Evolutionary conservation across 2,113 vertebrate genomes (phyloP).

Genomic region (Crotophaga sulcirostris): DNA sequence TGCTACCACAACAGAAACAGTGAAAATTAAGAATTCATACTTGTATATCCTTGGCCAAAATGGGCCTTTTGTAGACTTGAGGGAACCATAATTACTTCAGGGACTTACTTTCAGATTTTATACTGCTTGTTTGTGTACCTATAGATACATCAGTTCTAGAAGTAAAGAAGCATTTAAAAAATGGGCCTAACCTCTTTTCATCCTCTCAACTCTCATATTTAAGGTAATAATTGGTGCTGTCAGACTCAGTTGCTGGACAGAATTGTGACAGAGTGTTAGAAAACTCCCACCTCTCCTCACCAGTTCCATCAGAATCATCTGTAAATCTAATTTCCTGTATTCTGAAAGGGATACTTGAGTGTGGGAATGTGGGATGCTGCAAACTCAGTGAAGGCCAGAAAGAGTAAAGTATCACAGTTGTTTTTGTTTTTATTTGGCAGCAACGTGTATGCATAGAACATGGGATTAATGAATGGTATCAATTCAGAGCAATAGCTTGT

Average conservation of each 20-base stretch:
- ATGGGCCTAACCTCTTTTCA: background rate
- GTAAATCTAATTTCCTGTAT: background rate
- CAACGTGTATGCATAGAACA: rapidly evolving
- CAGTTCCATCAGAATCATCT: background rate
- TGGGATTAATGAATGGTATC: background rate
- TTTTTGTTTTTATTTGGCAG: background rate
- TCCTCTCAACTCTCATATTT: background rate
- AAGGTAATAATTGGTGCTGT: background rate
- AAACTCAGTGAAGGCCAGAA: background rate
- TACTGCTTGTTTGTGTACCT: background rate
- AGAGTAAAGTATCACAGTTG: background rate
- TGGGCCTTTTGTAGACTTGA: background rate
- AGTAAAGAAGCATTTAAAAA: background rate
- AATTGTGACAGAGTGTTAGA: background rate
- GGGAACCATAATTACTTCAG: background rate
- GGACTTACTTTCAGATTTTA: background rate
- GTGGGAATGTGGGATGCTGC: background rate
- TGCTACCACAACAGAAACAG: background rate
- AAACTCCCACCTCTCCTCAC: background rate
- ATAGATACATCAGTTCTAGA: background rate
- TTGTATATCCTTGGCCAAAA: background rate
- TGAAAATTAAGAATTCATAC: background rate
- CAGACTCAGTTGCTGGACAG: background rate
- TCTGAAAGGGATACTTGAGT: background rate
- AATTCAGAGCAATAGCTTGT: background rate